Evolutionary conservation across 2,888 invertebrate species (phyloP).

Genomic region (Halictus ligatus): DNA sequence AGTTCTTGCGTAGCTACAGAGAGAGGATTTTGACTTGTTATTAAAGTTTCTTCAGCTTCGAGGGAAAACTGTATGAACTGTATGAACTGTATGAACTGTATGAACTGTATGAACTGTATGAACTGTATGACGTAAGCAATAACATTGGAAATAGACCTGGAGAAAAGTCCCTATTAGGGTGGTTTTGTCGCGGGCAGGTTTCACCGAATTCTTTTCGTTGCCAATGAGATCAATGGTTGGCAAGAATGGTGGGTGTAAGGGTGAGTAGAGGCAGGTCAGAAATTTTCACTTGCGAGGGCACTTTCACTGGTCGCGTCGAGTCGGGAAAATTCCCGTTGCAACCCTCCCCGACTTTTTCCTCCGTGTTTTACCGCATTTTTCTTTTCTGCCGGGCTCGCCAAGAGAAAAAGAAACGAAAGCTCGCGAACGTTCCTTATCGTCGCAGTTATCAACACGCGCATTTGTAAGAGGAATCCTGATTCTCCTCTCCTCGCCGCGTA

Average conservation of each 20-base stretch:
- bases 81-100: too few relatives aligned
- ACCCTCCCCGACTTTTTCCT: background rate
- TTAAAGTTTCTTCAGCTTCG: too few relatives aligned
- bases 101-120: too few relatives aligned
- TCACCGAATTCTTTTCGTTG: too few relatives aligned
- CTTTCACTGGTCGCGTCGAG: conserved; percentile 20
- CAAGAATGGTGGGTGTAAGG: background rate
- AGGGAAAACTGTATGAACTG: too few relatives aligned
- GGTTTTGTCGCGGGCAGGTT: too few relatives aligned
- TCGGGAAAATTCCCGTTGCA: conserved; percentile 10
- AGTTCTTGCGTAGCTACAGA: too few relatives aligned
- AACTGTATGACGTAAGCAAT: too few relatives aligned
- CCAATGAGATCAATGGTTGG: background rate
- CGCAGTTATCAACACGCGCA: conserved; percentile 28
- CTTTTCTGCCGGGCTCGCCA: background rate
- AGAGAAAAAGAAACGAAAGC: background rate
- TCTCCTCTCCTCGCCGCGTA: background rate
- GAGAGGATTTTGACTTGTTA: too few relatives aligned
- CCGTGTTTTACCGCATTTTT: conserved; percentile 11
- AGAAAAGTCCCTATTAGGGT: too few relatives aligned
- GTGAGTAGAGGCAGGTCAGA: conserved; percentile 24
- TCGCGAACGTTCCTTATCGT: conserved; percentile 14
- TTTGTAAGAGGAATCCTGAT: conserved; percentile 17
- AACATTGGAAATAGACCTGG: too few relatives aligned
- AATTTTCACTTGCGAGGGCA: conserved; percentile 41